Conservation (phyloP, 92 coral and sea anemone species). For the Porites rus region DNA sequence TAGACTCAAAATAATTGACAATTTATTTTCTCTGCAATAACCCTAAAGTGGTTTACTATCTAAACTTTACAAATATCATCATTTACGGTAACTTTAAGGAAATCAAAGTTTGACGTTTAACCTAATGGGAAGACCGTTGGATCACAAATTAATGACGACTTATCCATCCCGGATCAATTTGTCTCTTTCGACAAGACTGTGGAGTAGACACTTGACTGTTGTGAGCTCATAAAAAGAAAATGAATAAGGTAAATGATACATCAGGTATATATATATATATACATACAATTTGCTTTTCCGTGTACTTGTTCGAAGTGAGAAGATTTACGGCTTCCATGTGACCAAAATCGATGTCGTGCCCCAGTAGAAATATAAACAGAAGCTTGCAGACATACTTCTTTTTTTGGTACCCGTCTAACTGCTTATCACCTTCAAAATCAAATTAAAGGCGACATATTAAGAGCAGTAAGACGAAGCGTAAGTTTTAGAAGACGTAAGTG, state of each 20-base stretch:
- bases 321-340: constrained; percentile 99
- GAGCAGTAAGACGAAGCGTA: neutral
- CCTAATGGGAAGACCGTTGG: neutral
- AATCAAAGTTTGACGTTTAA: constrained; percentile 26
- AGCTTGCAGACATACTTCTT: constrained; percentile 97
- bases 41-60: neutral
- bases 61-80: constrained; percentile 7
- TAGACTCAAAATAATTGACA: neutral
- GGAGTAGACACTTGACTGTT: no score
- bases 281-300: constrained; percentile 99
- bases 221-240: neutral
- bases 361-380: constrained; percentile 93
- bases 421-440: constrained; percentile 84
- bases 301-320: constrained; percentile 97
- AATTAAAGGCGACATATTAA: neutral
- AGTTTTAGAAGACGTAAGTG: neutral
- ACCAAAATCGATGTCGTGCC: constrained; percentile 99
- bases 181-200: neutral
- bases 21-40: neutral
- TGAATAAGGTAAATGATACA: neutral
- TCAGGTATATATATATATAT: neutral
- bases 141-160: neutral
- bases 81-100: neutral
- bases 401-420: constrained; percentile 98
- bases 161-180: neutral